Evolutionary conservation across 2,113 vertebrate genomes (phyloP).

Genomic region (Leptocoma aspasia): DNA sequence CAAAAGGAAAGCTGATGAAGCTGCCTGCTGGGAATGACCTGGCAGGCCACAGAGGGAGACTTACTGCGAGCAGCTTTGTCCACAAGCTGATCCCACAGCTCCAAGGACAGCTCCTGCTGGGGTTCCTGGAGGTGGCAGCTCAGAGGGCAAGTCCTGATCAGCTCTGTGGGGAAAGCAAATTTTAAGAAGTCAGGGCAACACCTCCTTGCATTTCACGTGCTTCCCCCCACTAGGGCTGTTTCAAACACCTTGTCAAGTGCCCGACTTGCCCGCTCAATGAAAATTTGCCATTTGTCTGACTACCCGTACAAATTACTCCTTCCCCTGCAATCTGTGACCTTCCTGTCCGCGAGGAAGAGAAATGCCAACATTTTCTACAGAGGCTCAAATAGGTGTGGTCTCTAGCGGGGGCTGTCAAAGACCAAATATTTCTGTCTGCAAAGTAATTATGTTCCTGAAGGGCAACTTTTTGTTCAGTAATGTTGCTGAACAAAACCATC

Average conservation of each 20-base stretch:
- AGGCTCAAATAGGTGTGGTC: neutral
- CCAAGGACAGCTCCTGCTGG: neutral
- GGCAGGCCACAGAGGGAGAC: neutral
- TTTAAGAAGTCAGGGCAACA: neutral
- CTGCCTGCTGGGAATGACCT: neutral
- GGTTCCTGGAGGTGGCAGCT: neutral
- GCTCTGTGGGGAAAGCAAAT: neutral
- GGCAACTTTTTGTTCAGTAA: neutral
- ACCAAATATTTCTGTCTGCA: neutral
- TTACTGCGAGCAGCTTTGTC: neutral
- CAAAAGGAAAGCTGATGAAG: neutral
- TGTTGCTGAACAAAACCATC: neutral
- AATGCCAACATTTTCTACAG: neutral
- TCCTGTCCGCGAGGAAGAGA: neutral
- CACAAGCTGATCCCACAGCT: neutral
- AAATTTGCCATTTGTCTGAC: neutral
- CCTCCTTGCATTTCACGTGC: no score
- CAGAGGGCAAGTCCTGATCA: neutral
- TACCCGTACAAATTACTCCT: neutral
- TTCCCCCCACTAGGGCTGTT: accelerated
- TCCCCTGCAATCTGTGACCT: neutral
- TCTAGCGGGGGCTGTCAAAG: neutral
- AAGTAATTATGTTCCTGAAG: neutral
- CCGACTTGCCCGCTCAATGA: neutral
- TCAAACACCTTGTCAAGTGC: neutral